Base-by-base conservation (phyloP, 2,113 vertebrate species). In the Spermophilus dauricus region DNA sequence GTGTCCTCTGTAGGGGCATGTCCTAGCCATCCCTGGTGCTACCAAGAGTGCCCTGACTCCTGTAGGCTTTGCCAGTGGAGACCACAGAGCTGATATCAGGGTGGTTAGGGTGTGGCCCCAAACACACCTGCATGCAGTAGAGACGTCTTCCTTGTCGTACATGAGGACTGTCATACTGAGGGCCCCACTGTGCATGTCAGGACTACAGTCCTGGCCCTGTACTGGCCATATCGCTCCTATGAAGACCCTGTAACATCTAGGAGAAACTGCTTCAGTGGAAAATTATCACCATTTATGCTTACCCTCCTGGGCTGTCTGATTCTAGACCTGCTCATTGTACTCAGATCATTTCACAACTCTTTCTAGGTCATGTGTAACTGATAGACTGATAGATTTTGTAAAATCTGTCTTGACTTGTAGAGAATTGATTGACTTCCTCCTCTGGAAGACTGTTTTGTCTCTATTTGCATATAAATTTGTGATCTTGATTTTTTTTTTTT, bases 191-290 rank as follows among this genome's bases (percentile, higher is more conserved):
- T 14, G 13, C 3, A 4, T 1, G 3, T 73, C 30, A 93, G 76
- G n/a, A 14, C 28, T 39, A 14, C 14, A 37, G 39, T n/a, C 76
- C 18, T 30, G 8, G 9, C 67, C 12, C 32, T 53, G 1, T 28
- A 3, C 1, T 16, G 70, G 10, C 9, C 42, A 22, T 42, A 22
- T 28, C 10, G 5, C 53, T 88, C 51, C 22, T 0, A 0, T 8
- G 53, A 48, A 26, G 76, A 11, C n/a, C 67, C 28, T 7, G 0
- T 4, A 30, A 32, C 12, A 13, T 70, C 1, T 8, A 72, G 53
- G 10, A 67, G 9, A 32, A 42, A 65, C 72, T 28, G 18, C n/a
- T 63, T 48, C 30, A 5, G 1, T 32, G 77, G 77, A 37, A 69
- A 45, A 17, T 24, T 8, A 5, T 17, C 28, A 9, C 45, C 13